Evolutionary conservation across 2,888 invertebrate species (phyloP).

Genomic region (Tetramorium bicarinatum): DNA sequence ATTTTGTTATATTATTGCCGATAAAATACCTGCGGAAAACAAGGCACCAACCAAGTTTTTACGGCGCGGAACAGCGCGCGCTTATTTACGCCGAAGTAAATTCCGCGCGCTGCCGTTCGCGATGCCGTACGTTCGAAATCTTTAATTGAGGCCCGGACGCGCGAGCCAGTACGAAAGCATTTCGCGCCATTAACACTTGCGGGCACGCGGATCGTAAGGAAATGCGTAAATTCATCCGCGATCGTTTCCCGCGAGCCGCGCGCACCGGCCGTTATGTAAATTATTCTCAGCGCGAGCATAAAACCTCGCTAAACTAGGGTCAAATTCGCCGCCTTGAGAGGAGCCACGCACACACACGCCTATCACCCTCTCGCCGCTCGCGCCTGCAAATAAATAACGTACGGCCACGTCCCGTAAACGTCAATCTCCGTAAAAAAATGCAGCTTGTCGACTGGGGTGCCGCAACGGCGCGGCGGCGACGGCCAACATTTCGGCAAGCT

Average conservation of each 20-base stretch:
- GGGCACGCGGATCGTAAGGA: conserved; percentile 45
- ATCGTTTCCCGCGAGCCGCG: conserved; percentile 34
- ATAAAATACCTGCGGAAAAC: conserved; percentile 53
- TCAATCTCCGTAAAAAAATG: conserved; percentile 67
- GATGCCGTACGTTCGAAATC: conserved; percentile 39
- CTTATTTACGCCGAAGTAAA: conserved; percentile 48
- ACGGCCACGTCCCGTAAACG: conserved; percentile 63
- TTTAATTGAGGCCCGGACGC: conserved; percentile 38
- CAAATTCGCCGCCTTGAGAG: conserved; percentile 46
- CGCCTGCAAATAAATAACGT: conserved; percentile 65
- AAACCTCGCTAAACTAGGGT: conserved; percentile 40
- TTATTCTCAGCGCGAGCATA: conserved; percentile 38
- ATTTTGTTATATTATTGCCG: conserved; percentile 52
- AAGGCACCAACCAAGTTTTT: conserved; percentile 35
- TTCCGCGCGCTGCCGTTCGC: conserved; percentile 24
- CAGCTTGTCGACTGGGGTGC: conserved; percentile 39
- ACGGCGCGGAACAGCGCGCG: conserved; percentile 24
- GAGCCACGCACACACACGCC: conserved; percentile 16
- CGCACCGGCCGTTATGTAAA: conserved; percentile 43
- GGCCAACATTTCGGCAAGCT: conserved; percentile 60
- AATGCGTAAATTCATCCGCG: conserved; percentile 54
- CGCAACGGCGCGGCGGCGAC: conserved; percentile 4
- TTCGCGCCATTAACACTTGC: conserved; percentile 44
- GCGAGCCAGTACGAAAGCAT: conserved; percentile 33
- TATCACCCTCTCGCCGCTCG: conserved; percentile 26